Conservation (phyloP, 2,888 invertebrate species). For the Leptogaster cylindrica region DNA sequence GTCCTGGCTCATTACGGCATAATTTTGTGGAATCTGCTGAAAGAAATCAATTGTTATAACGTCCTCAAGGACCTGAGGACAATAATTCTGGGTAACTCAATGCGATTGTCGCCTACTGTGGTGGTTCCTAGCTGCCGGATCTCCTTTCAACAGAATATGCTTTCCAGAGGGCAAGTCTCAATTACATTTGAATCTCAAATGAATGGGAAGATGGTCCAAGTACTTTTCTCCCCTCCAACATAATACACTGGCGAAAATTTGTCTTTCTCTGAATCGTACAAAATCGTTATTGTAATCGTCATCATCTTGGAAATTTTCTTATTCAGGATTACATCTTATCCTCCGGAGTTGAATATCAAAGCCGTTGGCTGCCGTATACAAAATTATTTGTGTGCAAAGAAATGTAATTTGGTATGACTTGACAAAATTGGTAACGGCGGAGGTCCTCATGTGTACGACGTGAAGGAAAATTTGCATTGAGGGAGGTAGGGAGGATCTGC, state of each 20-base stretch:
- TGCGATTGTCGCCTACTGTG: constrained; percentile 14
- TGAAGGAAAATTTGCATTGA: constrained; percentile 29
- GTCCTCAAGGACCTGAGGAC: neutral
- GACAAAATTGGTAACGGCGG: constrained; percentile 34
- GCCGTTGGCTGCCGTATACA: constrained; percentile 37
- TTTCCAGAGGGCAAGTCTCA: constrained; percentile 33
- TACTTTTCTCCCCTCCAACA: constrained; percentile 3
- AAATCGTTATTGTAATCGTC: constrained; percentile 36
- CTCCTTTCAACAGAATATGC: too few species aligned
- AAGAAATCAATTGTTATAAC: constrained; percentile 32
- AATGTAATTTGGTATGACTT: constrained; percentile 37
- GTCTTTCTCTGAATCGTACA: constrained; percentile 9
- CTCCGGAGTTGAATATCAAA: constrained; percentile 34
- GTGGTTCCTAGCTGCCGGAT: neutral
- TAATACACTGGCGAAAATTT: neutral
- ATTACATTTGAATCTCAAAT: constrained; percentile 39
- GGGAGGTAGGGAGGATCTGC: neutral
- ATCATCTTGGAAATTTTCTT: constrained; percentile 31
- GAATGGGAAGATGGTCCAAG: constrained; percentile 18
- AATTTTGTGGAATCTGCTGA: constrained; percentile 14
- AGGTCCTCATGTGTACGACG: constrained; percentile 5
- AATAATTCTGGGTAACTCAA: neutral
- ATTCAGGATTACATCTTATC: constrained; percentile 36
- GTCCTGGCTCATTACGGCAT: constrained; percentile 17
- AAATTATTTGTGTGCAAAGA: constrained; percentile 37